Percentiles rank a stretch among this genome's conserved stretches.
These are phyloP conservation scores for Auanema freiburgensis DNA, from an alignment of 2,888 invertebrate genomes.

Conservation along the genomic window DNA sequence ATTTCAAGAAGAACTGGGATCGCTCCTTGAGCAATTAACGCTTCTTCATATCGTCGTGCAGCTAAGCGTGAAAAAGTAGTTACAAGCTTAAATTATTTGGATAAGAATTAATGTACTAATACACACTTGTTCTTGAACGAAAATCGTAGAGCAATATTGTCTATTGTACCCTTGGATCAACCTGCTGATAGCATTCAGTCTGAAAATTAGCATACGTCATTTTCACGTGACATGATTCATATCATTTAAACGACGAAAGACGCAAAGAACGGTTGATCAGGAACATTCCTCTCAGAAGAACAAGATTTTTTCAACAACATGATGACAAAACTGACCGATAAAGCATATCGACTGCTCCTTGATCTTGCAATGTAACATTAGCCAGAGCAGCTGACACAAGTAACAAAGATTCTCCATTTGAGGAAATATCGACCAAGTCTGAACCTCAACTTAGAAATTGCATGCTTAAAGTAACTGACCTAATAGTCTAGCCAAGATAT, in stretches of 20 bases:
- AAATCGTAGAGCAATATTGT: constrained; percentile 43
- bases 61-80: constrained; percentile 55
- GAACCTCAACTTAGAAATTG: constrained; percentile 7
- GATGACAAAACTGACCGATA: constrained; percentile 24
- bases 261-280: background rate
- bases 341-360: constrained; percentile 33
- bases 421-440: constrained; percentile 51
- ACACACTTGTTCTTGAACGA: constrained; percentile 57
- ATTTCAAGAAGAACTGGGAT: constrained; percentile 54
- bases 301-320: background rate
- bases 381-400: constrained; percentile 57
- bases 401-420: constrained; percentile 52
- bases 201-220: constrained; percentile 13
- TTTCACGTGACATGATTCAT: background rate
- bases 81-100: constrained; percentile 32
- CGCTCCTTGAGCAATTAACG: constrained; percentile 51
- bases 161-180: constrained; percentile 43
- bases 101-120: background rate
- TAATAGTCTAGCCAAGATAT: constrained; percentile 42
- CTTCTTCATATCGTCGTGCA: constrained; percentile 49
- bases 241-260: background rate
- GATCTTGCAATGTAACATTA: constrained; percentile 48
- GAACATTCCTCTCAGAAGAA: background rate
- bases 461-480: constrained; percentile 21
- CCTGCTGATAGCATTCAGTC: constrained; percentile 51